phyloP scores from a whole-genome alignment of 2,888 invertebrate species.

The Drosophila nr. perissopoda region DNA sequence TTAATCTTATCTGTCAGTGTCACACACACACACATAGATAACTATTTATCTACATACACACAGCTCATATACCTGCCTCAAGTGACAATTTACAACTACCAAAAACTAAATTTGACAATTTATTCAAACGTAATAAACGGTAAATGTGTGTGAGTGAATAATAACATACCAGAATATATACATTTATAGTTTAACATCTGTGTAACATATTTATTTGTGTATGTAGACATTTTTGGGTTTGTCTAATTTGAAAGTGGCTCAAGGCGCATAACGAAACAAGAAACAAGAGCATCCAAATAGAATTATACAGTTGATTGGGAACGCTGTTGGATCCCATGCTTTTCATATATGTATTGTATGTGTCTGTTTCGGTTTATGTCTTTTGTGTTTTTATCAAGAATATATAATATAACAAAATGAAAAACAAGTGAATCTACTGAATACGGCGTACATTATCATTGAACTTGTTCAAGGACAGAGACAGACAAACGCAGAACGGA shows the following conservation, averaged over 20 bases:
- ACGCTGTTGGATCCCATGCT: conserved; percentile 11
- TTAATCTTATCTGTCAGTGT: conserved; percentile 17
- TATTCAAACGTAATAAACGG: conserved; percentile 15
- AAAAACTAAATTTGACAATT: conserved; percentile 13
- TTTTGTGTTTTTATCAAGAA: conserved; percentile 44
- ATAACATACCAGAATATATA: background rate
- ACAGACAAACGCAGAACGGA: conserved; percentile 26
- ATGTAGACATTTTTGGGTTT: conserved; percentile 13
- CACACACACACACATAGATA: background rate
- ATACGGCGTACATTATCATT: conserved; percentile 54
- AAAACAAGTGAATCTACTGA: conserved; percentile 34
- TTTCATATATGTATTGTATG: conserved; percentile 10
- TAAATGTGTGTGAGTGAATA: background rate
- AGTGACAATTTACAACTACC: conserved; percentile 14
- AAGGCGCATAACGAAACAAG: conserved; percentile 29
- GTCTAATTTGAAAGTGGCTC: conserved; percentile 32
- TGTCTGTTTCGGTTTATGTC: background rate
- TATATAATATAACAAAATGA: conserved; percentile 45
- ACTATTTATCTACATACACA: background rate
- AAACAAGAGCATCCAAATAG: conserved; percentile 13
- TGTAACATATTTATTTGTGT: background rate
- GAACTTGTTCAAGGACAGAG: conserved; percentile 74
- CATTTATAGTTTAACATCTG: background rate
- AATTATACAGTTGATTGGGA: conserved; percentile 31
- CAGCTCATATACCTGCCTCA: background rate